Percentiles rank a stretch among this genome's conserved stretches.
Conservation (phyloP, 2,888 invertebrate species). For the Pachliopta kotzebuea region DNA sequence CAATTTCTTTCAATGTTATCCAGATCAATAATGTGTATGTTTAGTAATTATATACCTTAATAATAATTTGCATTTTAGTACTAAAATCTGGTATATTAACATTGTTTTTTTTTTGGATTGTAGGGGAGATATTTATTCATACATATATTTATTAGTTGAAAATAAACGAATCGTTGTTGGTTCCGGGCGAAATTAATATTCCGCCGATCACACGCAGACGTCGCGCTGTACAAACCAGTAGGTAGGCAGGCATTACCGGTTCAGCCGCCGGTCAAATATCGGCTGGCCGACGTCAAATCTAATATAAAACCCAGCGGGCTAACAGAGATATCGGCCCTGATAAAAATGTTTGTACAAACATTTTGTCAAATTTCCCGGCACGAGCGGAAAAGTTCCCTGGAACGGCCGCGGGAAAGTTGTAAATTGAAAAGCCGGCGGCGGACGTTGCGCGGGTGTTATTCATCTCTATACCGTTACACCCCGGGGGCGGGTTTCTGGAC, state of each 20-base stretch:
- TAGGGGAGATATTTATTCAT: too few species aligned
- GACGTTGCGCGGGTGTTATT: constrained; percentile 34
- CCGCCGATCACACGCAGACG: constrained; percentile 13
- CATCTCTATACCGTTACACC: constrained; percentile 37
- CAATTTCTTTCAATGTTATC: too few species aligned
- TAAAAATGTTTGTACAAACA: constrained; percentile 43
- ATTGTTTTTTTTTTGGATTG: too few species aligned
- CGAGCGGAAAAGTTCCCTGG: constrained; percentile 32
- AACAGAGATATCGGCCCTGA: constrained; percentile 38
- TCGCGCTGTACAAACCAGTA: constrained; percentile 33
- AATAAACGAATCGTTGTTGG: constrained; percentile 1
- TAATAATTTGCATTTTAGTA: too few species aligned
- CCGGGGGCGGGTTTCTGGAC: constrained; percentile 35
- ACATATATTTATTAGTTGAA: too few species aligned
- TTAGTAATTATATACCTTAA: too few species aligned
- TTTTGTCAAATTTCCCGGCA: constrained; percentile 36
- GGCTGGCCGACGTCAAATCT: constrained; percentile 39
- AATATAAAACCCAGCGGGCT: constrained; percentile 39
- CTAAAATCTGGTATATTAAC: too few species aligned
- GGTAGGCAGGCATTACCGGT: constrained; percentile 38
- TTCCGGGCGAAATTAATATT: constrained; percentile 15
- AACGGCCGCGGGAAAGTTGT: constrained; percentile 34
- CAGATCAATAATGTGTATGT: too few species aligned
- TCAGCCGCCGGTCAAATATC: constrained; percentile 35
- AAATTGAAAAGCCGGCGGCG: constrained; percentile 33